phyloP scores from a whole-genome alignment of 2,797 vertebrate genomes.

The Eutrigla gurnardus region DNA sequence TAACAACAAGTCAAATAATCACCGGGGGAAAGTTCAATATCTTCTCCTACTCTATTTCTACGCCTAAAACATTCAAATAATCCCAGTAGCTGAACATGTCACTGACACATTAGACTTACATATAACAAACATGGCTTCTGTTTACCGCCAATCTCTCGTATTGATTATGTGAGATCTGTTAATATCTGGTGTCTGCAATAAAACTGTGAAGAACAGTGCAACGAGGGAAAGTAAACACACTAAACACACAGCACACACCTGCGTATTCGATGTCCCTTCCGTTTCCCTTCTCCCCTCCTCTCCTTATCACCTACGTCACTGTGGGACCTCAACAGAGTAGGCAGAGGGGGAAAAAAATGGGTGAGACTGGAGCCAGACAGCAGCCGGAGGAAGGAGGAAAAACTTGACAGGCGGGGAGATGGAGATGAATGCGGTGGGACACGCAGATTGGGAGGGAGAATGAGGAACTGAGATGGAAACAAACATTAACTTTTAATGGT shows the following conservation, averaged over 20 bases:
- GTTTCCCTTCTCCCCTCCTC: neutral
- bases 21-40: no score
- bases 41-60: no score
- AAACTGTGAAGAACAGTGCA: neutral
- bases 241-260: neutral
- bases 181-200: neutral
- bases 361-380: constrained; percentile 54
- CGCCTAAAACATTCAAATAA: no score
- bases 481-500: constrained; percentile 82
- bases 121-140: neutral
- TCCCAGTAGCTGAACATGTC: neutral
- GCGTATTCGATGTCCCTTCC: neutral
- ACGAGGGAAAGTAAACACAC: constrained; percentile 8
- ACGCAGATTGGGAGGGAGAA: constrained; percentile 34
- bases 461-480: constrained; percentile 74
- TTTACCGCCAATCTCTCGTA: neutral
- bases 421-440: constrained; percentile 57
- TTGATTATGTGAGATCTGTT: neutral
- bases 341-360: constrained; percentile 5
- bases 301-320: constrained; percentile 35
- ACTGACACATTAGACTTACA: neutral
- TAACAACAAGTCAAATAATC: no score
- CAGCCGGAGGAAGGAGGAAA: constrained; percentile 39
- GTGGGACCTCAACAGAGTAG: constrained; percentile 32
- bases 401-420: constrained; percentile 57